Evolutionary conservation across 2,113 vertebrate genomes (phyloP), one percentile per base, ranked within the genome.

Genomic region (Vimba vimba): DNA sequence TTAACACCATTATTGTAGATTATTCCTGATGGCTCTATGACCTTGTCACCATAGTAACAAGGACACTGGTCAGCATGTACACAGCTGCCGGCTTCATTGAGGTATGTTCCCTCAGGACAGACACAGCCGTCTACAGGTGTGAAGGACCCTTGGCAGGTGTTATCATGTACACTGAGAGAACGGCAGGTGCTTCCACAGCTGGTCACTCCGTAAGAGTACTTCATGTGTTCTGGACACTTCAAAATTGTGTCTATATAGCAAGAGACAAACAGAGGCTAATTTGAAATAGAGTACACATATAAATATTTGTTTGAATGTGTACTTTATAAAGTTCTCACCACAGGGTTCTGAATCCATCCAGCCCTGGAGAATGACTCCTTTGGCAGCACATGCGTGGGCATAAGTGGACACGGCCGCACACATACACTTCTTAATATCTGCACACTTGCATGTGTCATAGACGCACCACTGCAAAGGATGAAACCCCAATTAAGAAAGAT

Each of bases 111-210:
- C 7, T 86, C 12, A 13, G 90, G 2, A 6, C 98, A 99, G 84
- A 94, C 90, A 13, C 98, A 99, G 74, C 98, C 98, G 0, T 99
- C 97, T 79, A 98, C 91, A 0, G 95, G 95, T 45, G 94, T 94
- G 82, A 96, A 95, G 23, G 90, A 5, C 0, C 96, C 69, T 1
- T 21, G 33, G 45, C 98, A 99, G 23, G 95, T 96, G 85, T 87
- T 25, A 11, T 98, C 97, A 0, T 88, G 87, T 86, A 96, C 93
- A 62, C 95, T 95, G 4, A 97, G 95, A 55, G 95, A 95, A 0
- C 91, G 95, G 62, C 98, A 99, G 3, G 96, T 97, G 17, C 93
- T 94, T 64, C 91, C 91, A 30, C 97, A 99, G 88, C 92, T 89
- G 62, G 88, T 93, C 89, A 97, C 94, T 36, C 89, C 45, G 90